phyloP scores from a whole-genome alignment of 2,113 vertebrate genomes.

The Chlamydotis undulata region DNA sequence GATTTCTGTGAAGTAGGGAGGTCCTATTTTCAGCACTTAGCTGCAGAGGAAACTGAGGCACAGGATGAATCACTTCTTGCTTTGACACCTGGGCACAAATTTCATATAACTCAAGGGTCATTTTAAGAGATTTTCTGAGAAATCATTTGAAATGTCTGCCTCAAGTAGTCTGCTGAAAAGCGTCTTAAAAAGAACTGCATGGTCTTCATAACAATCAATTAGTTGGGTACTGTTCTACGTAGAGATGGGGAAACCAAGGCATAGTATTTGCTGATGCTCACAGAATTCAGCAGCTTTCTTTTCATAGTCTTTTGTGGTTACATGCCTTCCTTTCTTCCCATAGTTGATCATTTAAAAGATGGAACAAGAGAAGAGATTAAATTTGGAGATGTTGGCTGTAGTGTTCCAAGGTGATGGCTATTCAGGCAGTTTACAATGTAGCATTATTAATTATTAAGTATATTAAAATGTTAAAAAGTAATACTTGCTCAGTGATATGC shows the following conservation, averaged over 20 bases:
- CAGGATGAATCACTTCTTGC: background rate
- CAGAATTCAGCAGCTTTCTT: background rate
- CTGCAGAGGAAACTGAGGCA: background rate
- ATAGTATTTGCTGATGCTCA: background rate
- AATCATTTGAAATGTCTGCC: background rate
- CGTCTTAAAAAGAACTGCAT: background rate
- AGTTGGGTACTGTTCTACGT: rapidly evolving
- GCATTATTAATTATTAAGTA: conserved; percentile 72
- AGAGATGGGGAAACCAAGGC: background rate
- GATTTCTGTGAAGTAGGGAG: background rate
- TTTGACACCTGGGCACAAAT: background rate
- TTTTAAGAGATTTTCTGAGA: background rate
- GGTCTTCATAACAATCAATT: background rate
- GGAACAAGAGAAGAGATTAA: conserved; percentile 38
- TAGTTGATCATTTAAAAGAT: conserved; percentile 26
- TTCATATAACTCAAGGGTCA: background rate
- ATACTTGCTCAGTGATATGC: conserved; percentile 57
- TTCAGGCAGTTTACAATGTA: conserved; percentile 62
- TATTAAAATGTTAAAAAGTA: conserved; percentile 72
- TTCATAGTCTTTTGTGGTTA: background rate
- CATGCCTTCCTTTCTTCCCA: background rate
- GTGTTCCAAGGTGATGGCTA: conserved; percentile 44
- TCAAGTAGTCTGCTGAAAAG: background rate
- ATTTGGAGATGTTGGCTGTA: conserved; percentile 25
- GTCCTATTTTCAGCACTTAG: background rate